Evolutionary conservation across 2,888 invertebrate species (phyloP).

Genomic region (Notodonta ziczac): DNA sequence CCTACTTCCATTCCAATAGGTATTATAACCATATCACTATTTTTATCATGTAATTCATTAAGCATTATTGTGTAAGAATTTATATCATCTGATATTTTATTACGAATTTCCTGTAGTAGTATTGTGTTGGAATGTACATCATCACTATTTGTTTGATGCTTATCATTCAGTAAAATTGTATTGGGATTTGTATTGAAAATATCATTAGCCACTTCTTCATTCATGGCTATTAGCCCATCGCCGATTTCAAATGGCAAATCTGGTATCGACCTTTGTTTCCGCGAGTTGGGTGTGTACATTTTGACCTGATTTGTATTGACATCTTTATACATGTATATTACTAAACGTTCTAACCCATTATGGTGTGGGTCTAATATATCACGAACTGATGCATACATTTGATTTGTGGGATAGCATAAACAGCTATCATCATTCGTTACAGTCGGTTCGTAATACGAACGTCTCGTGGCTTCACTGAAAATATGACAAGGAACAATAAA

Average conservation of each 20-base stretch:
- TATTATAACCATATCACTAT: constrained; percentile 3
- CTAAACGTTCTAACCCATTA: constrained; percentile 51
- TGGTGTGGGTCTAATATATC: constrained; percentile 32
- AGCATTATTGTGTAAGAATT: no score
- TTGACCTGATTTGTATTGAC: constrained; percentile 35
- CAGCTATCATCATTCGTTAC: constrained; percentile 33
- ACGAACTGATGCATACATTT: constrained; percentile 26
- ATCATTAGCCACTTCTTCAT: constrained; percentile 23
- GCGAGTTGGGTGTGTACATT: constrained; percentile 51
- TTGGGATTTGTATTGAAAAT: constrained; percentile 26
- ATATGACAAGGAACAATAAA: neutral
- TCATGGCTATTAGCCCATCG: constrained; percentile 37
- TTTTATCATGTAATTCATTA: no score
- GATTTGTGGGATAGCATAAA: constrained; percentile 38
- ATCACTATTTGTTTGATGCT: constrained; percentile 1
- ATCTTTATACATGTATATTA: constrained; percentile 59
- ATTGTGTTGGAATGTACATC: neutral
- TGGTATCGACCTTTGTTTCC: constrained; percentile 59
- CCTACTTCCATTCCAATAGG: constrained; percentile 28
- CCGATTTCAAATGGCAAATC: constrained; percentile 48
- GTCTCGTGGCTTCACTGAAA: constrained; percentile 18
- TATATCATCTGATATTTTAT: no score
- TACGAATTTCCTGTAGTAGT: no score
- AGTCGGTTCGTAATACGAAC: neutral
- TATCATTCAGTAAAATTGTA: constrained; percentile 15